Evolutionary conservation across 2,888 invertebrate genomes (phyloP), one percentile per base, ranked within the genome.

Genomic region (Linyphia triangularis): DNA sequence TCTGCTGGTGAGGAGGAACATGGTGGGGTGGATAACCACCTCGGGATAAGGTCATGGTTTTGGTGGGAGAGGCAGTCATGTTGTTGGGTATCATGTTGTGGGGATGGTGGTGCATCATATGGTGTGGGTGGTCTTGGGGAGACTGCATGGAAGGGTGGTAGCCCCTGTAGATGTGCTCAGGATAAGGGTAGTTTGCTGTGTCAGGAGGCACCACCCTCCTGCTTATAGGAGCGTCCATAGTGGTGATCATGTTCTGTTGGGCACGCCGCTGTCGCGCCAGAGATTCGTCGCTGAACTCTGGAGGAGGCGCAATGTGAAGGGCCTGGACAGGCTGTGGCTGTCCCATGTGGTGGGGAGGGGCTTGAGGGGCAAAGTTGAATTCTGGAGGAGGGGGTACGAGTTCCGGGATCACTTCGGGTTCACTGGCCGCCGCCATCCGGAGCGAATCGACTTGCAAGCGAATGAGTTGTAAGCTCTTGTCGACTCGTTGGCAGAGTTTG

Each of bases 251-350:
- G 19, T 84, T 84, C 33, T 81, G 89, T 22, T 86, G 85, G 4
- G 82, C 86, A 4, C 88, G 72, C 22, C 83, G 78, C 33, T 84
- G 88, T 22, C 84, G 61, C 19, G 82, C 88, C 19, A 78, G 89
- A n/a, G 88, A 85, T 63, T 90, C 88, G 93, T 97, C 97, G 93
- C 96, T 96, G 93, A 97, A 97, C 93, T 97, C 97, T 57, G 97
- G 97, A 51, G 97, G 97, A 57, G 97, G 97, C 10, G 90, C 90
- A 19, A 89, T 85, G 51, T 79, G 84, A 16, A 89, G 33, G 2
- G 84, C 67, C 37, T 59, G 82, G 22, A 73, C 81, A 22, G 65
- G 67, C 2, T 57, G 73, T 7, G 72, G 81, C 13, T 73, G 86
- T 22, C 30, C 37, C 16, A 73, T 61, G 59, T 40, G 69, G 10